Evolutionary conservation across 2,113 vertebrate species (phyloP), one percentile per base, ranked within the genome.

Genomic region (Neofelis nebulosa): DNA sequence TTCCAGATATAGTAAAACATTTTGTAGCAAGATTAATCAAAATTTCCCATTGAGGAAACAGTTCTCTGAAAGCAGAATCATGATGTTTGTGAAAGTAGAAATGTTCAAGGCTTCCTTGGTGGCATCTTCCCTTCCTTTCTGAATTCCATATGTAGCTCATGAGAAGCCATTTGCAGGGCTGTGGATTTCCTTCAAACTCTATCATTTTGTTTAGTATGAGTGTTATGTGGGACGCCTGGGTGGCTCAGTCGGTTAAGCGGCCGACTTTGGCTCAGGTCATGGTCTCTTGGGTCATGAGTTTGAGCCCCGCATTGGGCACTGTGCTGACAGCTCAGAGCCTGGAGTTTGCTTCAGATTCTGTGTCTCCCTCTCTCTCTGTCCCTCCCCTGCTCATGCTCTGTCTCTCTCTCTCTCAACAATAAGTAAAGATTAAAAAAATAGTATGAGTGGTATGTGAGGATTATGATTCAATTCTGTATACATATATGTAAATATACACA

Each of bases 181-280:
- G 12, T 45, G 18, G 13, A 23, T 94, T 66, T 71, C n/a, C 41
- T 92, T 94, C 15, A 94, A 52, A 50, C 63, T 84, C 33, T 80
- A 45, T 45, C 18, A 80, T 76, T 97, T 89, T 45, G 11, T 50
- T 94, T 87, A 68, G 61, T 83, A 19, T 80, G 18, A 97, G 21
- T 89, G 23, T 1, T 80, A 14, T 84, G 50, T 41, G 16, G 45
- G 7, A 45, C 45, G 8, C 45, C 45, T 45, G 45, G 45, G 45
- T 45, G 45, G 45, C 45, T 45, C 45, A 45, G 45, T 45, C 7
- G 45, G 45, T 45, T 45, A 45, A 45, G 45, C 45, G 1, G 45
- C 45, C 45, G 7, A 1, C 45, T 45, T 45, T 45, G 45, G 45
- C 45, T 45, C 8, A 9, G 45, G 45, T 45, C 45, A 45, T 45